Percentiles rank a stretch among this genome's conserved stretches.
Conservation (phyloP, 2,113 vertebrate genomes). For the Urocitellus parryii region DNA sequence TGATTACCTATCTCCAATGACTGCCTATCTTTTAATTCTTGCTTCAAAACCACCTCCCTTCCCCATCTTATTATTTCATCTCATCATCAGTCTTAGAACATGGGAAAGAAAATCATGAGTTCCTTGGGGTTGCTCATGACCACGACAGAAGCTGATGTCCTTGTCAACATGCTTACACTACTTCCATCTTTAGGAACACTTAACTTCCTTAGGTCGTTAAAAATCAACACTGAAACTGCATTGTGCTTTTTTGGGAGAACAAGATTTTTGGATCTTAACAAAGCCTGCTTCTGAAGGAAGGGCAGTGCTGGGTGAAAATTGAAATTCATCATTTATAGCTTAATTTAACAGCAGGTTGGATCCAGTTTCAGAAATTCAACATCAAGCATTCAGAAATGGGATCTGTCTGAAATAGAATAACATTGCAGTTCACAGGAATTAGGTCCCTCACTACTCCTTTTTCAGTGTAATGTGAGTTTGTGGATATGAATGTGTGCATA, state of each 20-base stretch:
- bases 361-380: neutral
- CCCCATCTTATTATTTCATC: neutral
- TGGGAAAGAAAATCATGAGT: neutral
- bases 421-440: neutral
- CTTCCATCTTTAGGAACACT: neutral
- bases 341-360: conserved; percentile 43
- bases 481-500: neutral
- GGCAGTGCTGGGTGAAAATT: neutral
- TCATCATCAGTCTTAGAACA: neutral
- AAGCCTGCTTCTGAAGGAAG: neutral
- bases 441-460: neutral
- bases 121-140: neutral
- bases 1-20: no score
- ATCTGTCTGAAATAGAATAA: neutral
- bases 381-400: neutral
- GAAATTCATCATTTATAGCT: neutral
- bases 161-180: neutral
- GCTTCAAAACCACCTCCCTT: neutral
- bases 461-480: neutral
- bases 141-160: neutral
- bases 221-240: neutral
- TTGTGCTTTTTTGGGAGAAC: neutral
- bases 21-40: no score
- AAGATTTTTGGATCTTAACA: neutral
- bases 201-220: neutral